A percentile compares a stretch with the other conserved stretches of the same genome.
Conservation (phyloP, 1,140 invertebrate species). For the Nautilus pompilius region DNA sequence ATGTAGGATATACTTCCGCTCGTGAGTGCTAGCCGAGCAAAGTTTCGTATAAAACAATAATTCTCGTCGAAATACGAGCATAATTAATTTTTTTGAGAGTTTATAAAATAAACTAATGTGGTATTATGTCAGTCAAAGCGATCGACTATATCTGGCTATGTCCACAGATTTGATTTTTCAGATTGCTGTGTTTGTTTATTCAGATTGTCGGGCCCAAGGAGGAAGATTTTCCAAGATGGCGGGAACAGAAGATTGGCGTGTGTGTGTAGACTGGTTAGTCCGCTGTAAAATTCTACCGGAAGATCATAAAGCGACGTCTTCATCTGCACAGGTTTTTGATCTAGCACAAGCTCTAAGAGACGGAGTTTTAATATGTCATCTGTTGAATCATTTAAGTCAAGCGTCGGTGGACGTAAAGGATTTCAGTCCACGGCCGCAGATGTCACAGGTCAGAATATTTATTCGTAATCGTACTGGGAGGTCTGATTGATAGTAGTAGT, state of each 20-base stretch:
- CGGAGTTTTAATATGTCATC: conserved; percentile 89
- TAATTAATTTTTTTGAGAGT: too few relatives aligned
- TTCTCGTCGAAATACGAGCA: too few relatives aligned
- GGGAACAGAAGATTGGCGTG: conserved; percentile 66
- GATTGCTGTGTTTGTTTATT: too few relatives aligned
- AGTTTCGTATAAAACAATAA: too few relatives aligned
- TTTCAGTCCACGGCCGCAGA: conserved; percentile 88
- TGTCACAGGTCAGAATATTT: conserved; percentile 75
- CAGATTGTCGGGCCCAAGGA: too few relatives aligned
- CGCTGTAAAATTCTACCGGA: conserved; percentile 77
- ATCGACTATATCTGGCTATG: too few relatives aligned
- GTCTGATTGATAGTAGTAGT: background rate
- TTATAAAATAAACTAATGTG: too few relatives aligned
- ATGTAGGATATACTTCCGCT: too few relatives aligned
- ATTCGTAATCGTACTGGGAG: too few relatives aligned
- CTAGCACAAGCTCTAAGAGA: conserved; percentile 71
- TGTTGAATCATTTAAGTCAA: conserved; percentile 79
- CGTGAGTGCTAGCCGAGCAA: too few relatives aligned
- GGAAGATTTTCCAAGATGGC: conserved; percentile 37
- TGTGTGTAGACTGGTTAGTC: conserved; percentile 86
- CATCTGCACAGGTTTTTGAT: conserved; percentile 54
- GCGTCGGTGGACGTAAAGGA: conserved; percentile 85
- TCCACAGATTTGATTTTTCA: too few relatives aligned
- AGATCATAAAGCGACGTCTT: conserved; percentile 68
- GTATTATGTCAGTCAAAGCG: too few relatives aligned